A percentile compares a stretch with the other conserved stretches of the same genome.
Evolutionary conservation across 2,888 invertebrate genomes (phyloP).

Genomic region (Tachystola acroxantha): DNA sequence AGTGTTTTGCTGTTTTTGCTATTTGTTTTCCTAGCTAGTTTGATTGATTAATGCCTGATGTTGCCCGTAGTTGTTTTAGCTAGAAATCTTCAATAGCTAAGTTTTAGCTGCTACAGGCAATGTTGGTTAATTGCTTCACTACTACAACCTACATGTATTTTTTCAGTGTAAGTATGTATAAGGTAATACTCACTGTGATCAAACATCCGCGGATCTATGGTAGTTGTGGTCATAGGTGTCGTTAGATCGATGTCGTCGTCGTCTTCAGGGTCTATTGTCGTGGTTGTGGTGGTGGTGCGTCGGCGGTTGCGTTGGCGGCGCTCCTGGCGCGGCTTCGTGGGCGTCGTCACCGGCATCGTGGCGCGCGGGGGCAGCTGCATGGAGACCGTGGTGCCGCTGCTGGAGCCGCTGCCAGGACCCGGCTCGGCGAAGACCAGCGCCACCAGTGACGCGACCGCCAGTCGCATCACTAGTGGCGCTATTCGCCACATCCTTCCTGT

Average conservation of each 20-base stretch:
- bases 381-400: conserved; percentile 9
- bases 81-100: no score
- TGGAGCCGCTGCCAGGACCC: conserved; percentile 29
- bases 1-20: no score
- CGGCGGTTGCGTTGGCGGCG: conserved; percentile 46
- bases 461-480: conserved; percentile 69
- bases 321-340: conserved; percentile 20
- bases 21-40: no score
- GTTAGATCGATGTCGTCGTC: conserved; percentile 45
- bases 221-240: conserved; percentile 47
- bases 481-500: conserved; percentile 52
- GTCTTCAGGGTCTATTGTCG: conserved; percentile 37
- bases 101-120: no score
- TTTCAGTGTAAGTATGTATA: no score
- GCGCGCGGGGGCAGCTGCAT: conserved; percentile 14
- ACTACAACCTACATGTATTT: no score
- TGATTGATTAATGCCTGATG: no score
- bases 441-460: conserved; percentile 64
- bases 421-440: conserved; percentile 60
- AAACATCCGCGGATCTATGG: conserved; percentile 52
- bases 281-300: conserved; percentile 53
- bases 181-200: conserved; percentile 64
- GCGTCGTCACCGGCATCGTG: conserved; percentile 19
- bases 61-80: no score
- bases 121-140: no score